phyloP scores from a whole-genome alignment of 1,140 invertebrate species.

The Scylla paramamosain region DNA sequence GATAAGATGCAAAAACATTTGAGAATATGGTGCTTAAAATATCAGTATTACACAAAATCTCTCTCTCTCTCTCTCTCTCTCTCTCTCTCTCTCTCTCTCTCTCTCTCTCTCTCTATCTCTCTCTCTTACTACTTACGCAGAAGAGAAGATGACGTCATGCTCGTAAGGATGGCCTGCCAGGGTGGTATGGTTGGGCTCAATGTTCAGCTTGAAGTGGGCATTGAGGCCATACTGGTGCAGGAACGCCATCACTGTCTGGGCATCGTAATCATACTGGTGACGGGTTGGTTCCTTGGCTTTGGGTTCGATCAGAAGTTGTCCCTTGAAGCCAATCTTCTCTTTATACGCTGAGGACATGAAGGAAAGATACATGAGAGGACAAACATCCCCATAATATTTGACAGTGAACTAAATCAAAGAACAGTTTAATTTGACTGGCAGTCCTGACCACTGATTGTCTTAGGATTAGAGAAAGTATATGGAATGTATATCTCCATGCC shows the following conservation, averaged over 20 bases:
- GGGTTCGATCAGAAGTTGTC: slow-evolving; percentile 84
- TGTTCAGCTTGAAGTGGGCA: slow-evolving; percentile 84
- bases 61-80: too few species aligned
- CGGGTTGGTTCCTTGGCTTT: slow-evolving; percentile 82
- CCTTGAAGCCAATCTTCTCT: slow-evolving; percentile 85
- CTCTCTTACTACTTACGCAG: slow-evolving; percentile 81
- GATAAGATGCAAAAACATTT: too few species aligned
- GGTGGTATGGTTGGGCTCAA: slow-evolving; percentile 84
- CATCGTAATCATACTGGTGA: slow-evolving; percentile 85
- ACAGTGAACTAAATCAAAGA: too few species aligned
- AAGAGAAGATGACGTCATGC: slow-evolving; percentile 81
- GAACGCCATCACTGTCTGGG: slow-evolving; percentile 85
- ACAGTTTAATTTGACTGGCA: too few species aligned
- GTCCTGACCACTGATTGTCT: too few species aligned
- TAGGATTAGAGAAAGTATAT: too few species aligned
- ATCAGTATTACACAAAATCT: too few species aligned
- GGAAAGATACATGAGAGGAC: neutral
- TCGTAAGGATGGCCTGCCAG: slow-evolving; percentile 82
- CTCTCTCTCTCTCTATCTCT: too few species aligned
- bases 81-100: slow-evolving; percentile 76
- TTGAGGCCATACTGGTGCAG: slow-evolving; percentile 85
- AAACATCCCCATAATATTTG: too few species aligned
- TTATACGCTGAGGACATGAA: slow-evolving; percentile 82
- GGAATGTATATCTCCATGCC: too few species aligned
- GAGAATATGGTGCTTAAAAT: too few species aligned